Percentiles rank a stretch among this genome's conserved stretches.
These are phyloP conservation scores for Benthosema pterotum DNA, from an alignment of 2,797 vertebrate genomes.

Conservation along the genomic window DNA sequence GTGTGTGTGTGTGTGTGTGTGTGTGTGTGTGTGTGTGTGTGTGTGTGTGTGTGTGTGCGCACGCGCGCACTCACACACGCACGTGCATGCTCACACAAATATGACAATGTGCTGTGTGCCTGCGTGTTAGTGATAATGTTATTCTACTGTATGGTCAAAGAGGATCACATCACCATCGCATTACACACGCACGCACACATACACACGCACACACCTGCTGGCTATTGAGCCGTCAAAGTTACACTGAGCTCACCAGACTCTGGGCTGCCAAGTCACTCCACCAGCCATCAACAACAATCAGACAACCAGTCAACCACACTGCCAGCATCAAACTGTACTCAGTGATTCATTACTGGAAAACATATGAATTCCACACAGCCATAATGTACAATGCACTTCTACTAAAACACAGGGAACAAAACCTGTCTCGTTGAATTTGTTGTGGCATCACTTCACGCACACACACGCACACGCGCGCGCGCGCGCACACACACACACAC, in stretches of 20 bases:
- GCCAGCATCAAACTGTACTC: conserved; percentile 32
- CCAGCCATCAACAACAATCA: conserved; percentile 56
- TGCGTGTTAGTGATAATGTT: conserved; percentile 64
- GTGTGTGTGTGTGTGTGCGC: background rate
- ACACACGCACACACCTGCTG: conserved; percentile 22
- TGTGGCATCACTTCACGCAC: too few species aligned
- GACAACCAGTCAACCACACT: conserved; percentile 38
- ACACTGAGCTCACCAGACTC: conserved; percentile 51
- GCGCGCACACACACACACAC: too few species aligned
- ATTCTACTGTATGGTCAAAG: conserved; percentile 70
- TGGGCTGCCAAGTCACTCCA: conserved; percentile 37
- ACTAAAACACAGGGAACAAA: too few species aligned
- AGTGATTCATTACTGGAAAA: conserved; percentile 22
- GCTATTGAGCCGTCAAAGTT: conserved; percentile 45
- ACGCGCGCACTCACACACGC: too few species aligned
- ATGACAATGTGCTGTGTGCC: conserved; percentile 12
- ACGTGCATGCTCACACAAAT: too few species aligned
- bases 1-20: conserved; percentile 38
- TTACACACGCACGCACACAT: conserved; percentile 29
- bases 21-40: conserved; percentile 28
- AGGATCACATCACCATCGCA: conserved; percentile 73
- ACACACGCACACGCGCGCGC: too few species aligned
- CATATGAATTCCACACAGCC: conserved; percentile 6
- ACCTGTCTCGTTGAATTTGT: too few species aligned
- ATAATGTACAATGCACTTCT: background rate